phyloP scores from a whole-genome alignment of 2,797 vertebrate genomes.

The Emys orbicularis region DNA sequence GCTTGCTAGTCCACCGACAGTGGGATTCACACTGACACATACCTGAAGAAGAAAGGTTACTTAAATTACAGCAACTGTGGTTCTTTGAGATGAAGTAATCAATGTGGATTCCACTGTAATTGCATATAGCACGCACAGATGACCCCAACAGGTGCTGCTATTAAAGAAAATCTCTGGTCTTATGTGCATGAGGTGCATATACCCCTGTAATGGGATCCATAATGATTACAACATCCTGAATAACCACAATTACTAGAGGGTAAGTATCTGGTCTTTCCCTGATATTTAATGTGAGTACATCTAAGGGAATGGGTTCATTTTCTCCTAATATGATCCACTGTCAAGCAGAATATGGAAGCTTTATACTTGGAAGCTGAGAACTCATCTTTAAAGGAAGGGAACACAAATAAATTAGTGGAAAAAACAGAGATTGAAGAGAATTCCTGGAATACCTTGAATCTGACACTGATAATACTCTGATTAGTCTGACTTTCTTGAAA shows the following conservation, averaged over 20 bases:
- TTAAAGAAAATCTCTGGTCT: no score
- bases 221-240: no score
- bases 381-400: background rate
- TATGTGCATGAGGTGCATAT: no score
- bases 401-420: background rate
- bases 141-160: no score
- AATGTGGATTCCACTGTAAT: no score
- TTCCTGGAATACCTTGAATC: background rate
- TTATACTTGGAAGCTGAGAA: background rate
- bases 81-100: no score
- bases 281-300: background rate
- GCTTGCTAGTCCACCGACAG: no score
- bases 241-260: background rate
- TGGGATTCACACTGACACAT: no score
- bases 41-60: no score
- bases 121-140: no score
- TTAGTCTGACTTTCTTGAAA: background rate
- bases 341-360: background rate
- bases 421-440: background rate
- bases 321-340: background rate
- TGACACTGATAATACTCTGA: background rate
- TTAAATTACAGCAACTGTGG: no score
- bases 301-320: rapidly evolving
- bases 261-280: background rate
- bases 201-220: no score